A percentile compares a stretch with the other conserved stretches of the same genome.
Evolutionary conservation across 2,113 vertebrate species (phyloP).

Genomic region (Percopsis transmontana): DNA sequence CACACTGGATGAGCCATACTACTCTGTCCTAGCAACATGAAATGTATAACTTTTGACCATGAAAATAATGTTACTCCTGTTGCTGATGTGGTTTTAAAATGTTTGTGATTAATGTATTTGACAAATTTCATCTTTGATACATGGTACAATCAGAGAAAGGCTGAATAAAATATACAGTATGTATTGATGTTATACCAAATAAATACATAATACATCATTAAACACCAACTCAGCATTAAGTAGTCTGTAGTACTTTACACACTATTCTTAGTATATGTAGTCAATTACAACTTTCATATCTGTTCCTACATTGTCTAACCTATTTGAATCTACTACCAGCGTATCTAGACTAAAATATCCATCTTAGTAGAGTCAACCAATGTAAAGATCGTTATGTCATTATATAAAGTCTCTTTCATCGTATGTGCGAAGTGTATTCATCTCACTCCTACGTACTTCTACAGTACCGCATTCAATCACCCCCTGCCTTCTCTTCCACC

Average conservation of each 20-base stretch:
- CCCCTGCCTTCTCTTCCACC: neutral
- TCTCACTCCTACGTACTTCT: neutral
- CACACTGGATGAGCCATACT: constrained; percentile 10
- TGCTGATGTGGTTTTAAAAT: neutral
- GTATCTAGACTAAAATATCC: too few relatives aligned
- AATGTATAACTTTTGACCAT: too few relatives aligned
- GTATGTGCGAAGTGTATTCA: constrained; percentile 5
- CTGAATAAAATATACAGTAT: neutral
- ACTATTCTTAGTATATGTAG: too few relatives aligned
- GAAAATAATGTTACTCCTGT: neutral
- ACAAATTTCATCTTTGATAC: neutral
- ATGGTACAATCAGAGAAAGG: neutral
- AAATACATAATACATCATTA: neutral
- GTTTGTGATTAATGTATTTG: neutral
- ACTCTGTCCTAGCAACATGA: neutral
- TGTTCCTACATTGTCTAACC: too few relatives aligned
- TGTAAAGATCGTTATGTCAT: neutral
- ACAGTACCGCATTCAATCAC: neutral
- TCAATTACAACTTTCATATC: too few relatives aligned
- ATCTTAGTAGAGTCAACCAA: neutral
- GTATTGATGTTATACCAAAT: neutral
- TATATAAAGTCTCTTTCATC: neutral
- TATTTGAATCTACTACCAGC: too few relatives aligned
- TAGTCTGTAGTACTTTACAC: neutral
- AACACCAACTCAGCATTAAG: neutral